These are phyloP conservation scores for Physella acuta DNA, from an alignment of 1,140 invertebrate genomes.

Conservation along the genomic window DNA sequence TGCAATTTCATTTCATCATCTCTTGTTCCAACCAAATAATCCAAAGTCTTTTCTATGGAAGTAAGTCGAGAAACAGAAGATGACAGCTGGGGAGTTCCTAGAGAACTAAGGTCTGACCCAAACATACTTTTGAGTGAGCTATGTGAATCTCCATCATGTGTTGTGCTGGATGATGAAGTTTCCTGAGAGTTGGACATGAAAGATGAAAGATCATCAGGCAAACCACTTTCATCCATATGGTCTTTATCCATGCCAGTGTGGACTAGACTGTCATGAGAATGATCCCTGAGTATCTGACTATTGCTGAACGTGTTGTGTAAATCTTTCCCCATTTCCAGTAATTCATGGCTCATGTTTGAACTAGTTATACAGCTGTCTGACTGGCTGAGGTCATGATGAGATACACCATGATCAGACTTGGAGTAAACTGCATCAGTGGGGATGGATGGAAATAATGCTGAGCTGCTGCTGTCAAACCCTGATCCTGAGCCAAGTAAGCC, in stretches of 20 bases:
- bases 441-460: slow-evolving; percentile 14
- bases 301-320: not conserved
- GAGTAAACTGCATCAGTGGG: slow-evolving; percentile 8
- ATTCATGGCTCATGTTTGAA: slow-evolving; percentile 2
- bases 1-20: slow-evolving; percentile 24
- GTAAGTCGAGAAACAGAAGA: slow-evolving; percentile 18
- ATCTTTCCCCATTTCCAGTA: slow-evolving; percentile 11
- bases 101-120: slow-evolving; percentile 24
- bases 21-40: slow-evolving; percentile 21
- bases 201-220: slow-evolving; percentile 23
- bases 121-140: slow-evolving; percentile 25
- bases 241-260: slow-evolving; percentile 8
- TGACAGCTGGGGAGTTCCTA: slow-evolving; percentile 18
- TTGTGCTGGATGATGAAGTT: slow-evolving; percentile 16
- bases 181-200: slow-evolving; percentile 23
- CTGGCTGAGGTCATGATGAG: slow-evolving; percentile 1
- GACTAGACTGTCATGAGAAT: slow-evolving; percentile 5
- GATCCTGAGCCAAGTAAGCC: slow-evolving; percentile 5
- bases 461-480: not conserved
- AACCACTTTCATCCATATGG: not conserved
- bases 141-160: slow-evolving; percentile 22
- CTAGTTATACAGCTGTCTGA: slow-evolving; percentile 4
- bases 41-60: slow-evolving; percentile 25
- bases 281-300: too few species aligned
- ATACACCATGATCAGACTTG: slow-evolving; percentile 9